These are phyloP conservation scores for Cervus canadensis DNA, from an alignment of 2,113 vertebrate genomes.

Conservation along the genomic window DNA sequence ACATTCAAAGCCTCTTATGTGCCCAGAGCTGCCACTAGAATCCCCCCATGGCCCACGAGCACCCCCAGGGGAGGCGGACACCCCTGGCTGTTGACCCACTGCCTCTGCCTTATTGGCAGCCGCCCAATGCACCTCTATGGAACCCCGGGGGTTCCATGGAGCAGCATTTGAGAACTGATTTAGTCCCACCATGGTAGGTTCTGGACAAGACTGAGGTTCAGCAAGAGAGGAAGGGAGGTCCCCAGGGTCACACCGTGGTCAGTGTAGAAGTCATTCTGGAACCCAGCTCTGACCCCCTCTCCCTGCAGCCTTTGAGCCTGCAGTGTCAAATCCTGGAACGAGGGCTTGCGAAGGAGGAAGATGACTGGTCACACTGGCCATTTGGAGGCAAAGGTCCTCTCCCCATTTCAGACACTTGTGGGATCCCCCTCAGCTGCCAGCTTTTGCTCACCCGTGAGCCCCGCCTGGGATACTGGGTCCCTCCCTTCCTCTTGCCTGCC, in stretches of 20 bases:
- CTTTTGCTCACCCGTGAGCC: not conserved
- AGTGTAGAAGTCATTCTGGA: no score
- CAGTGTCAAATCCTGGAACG: not conserved
- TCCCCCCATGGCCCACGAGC: not conserved
- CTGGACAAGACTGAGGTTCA: not conserved
- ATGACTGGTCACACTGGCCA: not conserved
- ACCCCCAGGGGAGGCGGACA: rapidly evolving
- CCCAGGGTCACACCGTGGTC: not conserved
- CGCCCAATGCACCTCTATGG: not conserved
- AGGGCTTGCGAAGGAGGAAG: no score
- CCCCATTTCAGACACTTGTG: not conserved
- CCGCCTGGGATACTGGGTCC: not conserved
- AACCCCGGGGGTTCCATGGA: not conserved
- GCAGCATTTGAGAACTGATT: not conserved
- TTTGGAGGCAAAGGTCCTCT: not conserved
- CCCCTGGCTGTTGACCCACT: not conserved
- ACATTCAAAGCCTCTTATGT: not conserved
- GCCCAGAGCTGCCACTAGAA: not conserved
- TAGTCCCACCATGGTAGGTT: not conserved
- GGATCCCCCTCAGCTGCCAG: not conserved
- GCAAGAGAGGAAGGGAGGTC: not conserved
- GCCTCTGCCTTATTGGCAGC: not conserved
- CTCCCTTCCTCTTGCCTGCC: not conserved
- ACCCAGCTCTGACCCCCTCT: not conserved
- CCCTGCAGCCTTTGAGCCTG: not conserved